Percentiles rank a stretch among this genome's conserved stretches.
Evolutionary conservation across 2,113 vertebrate genomes (phyloP).

Genomic region (Hypanus sabinus): DNA sequence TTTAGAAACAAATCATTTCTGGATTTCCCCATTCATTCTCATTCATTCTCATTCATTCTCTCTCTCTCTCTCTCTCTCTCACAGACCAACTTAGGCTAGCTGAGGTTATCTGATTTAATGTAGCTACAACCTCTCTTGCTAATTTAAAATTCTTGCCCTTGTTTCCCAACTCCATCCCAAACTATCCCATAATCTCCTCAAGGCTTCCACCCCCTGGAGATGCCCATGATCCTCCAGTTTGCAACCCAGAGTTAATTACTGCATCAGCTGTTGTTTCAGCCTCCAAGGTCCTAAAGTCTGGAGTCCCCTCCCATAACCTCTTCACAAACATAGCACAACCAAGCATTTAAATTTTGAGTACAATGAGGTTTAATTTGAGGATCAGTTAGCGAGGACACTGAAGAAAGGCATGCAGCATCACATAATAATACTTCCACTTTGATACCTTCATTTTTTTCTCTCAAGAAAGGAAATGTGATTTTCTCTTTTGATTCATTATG

Average conservation of each 20-base stretch:
- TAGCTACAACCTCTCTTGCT: not conserved
- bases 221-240: no score
- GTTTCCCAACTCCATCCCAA: no score
- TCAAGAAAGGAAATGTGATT: conserved; percentile 50
- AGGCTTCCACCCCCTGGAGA: no score
- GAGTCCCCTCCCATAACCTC: no score
- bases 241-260: no score
- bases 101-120: not conserved
- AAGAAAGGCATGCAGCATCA: conserved; percentile 50
- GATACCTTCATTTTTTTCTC: conserved; percentile 35
- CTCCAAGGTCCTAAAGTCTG: no score
- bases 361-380: conserved; percentile 50
- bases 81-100: not conserved
- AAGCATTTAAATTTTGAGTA: not conserved
- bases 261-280: no score
- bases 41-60: no score
- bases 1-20: not conserved
- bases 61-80: not conserved
- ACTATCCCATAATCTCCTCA: no score
- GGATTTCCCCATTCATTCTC: no score
- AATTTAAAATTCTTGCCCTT: not conserved
- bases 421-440: conserved; percentile 51
- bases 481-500: conserved; percentile 38
- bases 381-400: conserved; percentile 48
- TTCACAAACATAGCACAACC: no score